Conservation (phyloP, 2,888 invertebrate species). For the Idaea aversata region DNA sequence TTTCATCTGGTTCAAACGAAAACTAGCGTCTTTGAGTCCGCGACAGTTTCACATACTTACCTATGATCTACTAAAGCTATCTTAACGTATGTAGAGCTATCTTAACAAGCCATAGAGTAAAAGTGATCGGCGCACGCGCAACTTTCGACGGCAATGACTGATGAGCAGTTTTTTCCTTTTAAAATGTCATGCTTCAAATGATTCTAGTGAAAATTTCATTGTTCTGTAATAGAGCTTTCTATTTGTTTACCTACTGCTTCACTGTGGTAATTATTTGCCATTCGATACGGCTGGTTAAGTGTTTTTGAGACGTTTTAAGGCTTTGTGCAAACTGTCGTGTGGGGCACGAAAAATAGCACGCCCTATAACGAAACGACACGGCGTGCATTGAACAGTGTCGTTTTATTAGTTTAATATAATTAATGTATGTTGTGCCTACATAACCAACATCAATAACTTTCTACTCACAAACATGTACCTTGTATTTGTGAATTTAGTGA, state of each 20-base stretch:
- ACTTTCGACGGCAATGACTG: slow-evolving; percentile 63
- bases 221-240: slow-evolving; percentile 36
- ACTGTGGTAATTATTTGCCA: slow-evolving; percentile 8
- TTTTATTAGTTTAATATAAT: background rate
- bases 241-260: slow-evolving; percentile 11
- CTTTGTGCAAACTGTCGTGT: background rate
- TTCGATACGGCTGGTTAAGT: slow-evolving; percentile 8
- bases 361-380: no score
- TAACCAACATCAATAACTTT: background rate
- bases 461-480: background rate
- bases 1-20: no score
- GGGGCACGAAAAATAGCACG: no score
- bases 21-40: no score
- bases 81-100: slow-evolving; percentile 3
- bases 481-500: slow-evolving; percentile 15
- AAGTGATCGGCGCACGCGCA: slow-evolving; percentile 52
- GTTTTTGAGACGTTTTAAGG: background rate
- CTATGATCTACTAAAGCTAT: background rate
- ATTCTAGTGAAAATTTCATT: slow-evolving; percentile 56
- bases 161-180: slow-evolving; percentile 65
- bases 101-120: slow-evolving; percentile 70
- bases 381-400: no score
- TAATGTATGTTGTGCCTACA: background rate
- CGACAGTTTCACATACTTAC: background rate
- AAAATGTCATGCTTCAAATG: slow-evolving; percentile 62